Conservation (phyloP, 2,888 invertebrate genomes). For the Eupelmus urozonus region DNA sequence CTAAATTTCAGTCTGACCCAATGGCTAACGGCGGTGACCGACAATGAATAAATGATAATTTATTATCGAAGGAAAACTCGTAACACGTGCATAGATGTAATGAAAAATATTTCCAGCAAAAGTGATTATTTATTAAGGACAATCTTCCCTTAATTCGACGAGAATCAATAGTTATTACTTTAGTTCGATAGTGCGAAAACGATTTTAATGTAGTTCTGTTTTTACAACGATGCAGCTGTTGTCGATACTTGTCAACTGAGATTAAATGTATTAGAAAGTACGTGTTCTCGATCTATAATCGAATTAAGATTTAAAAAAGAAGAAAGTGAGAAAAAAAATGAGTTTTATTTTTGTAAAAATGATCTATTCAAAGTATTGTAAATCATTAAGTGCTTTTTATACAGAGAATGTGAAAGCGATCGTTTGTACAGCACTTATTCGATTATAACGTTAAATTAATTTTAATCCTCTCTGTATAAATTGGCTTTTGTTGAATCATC, state of each 20-base stretch:
- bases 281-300: constrained; percentile 30
- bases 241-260: constrained; percentile 37
- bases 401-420: constrained; percentile 42
- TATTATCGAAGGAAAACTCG: neutral
- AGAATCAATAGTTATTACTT: constrained; percentile 24
- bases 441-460: constrained; percentile 51
- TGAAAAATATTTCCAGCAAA: constrained; percentile 33
- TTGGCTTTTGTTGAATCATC: constrained; percentile 32
- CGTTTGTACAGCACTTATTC: constrained; percentile 56
- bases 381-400: constrained; percentile 58
- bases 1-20: constrained; percentile 71
- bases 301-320: constrained; percentile 26
- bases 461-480: constrained; percentile 41
- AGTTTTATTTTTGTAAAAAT: constrained; percentile 59
- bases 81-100: neutral
- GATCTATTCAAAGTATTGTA: constrained; percentile 49
- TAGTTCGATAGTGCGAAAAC: constrained; percentile 29
- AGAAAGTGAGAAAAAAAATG: constrained; percentile 44
- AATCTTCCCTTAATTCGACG: neutral
- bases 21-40: constrained; percentile 65
- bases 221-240: constrained; percentile 14
- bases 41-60: constrained; percentile 59
- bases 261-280: constrained; percentile 41
- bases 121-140: constrained; percentile 33
- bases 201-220: constrained; percentile 22